These are phyloP conservation scores for Phalanger gymnotis DNA, from an alignment of 2,797 vertebrate genomes.

Conservation along the genomic window DNA sequence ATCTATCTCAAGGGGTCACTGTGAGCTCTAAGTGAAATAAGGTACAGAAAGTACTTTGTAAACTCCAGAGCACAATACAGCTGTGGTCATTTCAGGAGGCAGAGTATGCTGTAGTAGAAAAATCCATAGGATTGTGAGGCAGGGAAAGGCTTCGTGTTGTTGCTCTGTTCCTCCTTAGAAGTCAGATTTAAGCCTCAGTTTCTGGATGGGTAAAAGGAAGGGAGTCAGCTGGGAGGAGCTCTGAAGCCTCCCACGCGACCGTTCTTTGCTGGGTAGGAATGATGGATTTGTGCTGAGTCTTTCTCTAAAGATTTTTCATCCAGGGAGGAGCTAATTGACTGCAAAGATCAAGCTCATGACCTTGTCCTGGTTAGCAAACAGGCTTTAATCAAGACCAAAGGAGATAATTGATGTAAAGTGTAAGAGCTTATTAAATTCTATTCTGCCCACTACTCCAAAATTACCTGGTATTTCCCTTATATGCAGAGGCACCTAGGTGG, in stretches of 20 bases:
- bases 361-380: slow-evolving; percentile 37
- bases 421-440: neutral
- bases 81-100: neutral
- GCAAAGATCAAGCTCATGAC: neutral
- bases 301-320: slow-evolving; percentile 20
- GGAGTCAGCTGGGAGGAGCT: neutral
- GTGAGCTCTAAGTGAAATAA: neutral
- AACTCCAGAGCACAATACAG: neutral
- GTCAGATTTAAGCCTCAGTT: neutral
- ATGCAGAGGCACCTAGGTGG: neutral
- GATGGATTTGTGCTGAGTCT: neutral
- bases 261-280: neutral
- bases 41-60: neutral
- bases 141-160: neutral
- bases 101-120: neutral
- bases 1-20: neutral
- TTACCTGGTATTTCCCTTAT: neutral
- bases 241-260: neutral
- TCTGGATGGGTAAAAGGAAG: neutral
- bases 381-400: neutral
- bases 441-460: neutral
- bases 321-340: neutral
- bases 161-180: neutral
- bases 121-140: neutral
- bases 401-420: neutral